These are phyloP conservation scores for Pseudomyrmex flavicornis DNA, from an alignment of 1,140 invertebrate species.

Conservation along the genomic window DNA sequence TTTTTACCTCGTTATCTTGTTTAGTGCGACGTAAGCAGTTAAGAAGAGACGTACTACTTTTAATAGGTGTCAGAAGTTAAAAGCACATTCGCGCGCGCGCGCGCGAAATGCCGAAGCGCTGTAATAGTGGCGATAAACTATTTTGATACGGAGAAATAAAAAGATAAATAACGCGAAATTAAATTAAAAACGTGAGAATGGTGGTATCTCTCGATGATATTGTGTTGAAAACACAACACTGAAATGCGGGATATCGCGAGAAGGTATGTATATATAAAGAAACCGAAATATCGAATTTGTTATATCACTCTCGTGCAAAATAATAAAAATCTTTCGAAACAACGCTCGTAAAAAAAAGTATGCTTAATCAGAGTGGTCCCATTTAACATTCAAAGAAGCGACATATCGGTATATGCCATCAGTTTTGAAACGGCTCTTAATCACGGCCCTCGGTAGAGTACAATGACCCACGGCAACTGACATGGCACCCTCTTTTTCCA, in stretches of 20 bases:
- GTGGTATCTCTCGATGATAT: neutral
- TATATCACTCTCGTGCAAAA: conserved; percentile 49
- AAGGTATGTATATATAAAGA: neutral
- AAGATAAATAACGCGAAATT: neutral
- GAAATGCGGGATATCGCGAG: conserved; percentile 2
- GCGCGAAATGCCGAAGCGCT: conserved; percentile 17
- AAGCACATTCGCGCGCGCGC: conserved; percentile 24
- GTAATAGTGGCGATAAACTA: conserved; percentile 16
- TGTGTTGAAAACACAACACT: conserved; percentile 19
- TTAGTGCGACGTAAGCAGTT: conserved; percentile 67
- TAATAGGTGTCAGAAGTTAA: conserved; percentile 61
- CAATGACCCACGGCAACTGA: conserved; percentile 57
- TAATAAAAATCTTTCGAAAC: conserved; percentile 53
- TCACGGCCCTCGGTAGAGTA: conserved; percentile 61
- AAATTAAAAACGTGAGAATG: conserved; percentile 6
- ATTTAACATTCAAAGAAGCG: conserved; percentile 67
- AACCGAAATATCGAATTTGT: conserved; percentile 22
- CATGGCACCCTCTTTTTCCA: conserved; percentile 33
- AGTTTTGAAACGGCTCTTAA: conserved; percentile 68
- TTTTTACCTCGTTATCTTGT: conserved; percentile 67
- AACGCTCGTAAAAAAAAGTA: conserved; percentile 62
- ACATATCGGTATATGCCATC: conserved; percentile 47
- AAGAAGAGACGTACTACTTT: conserved; percentile 58
- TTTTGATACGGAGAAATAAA: conserved; percentile 1
- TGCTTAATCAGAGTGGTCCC: conserved; percentile 67